Evolutionary conservation across 2,797 vertebrate genomes (phyloP).

Genomic region (Vireo griseus): DNA sequence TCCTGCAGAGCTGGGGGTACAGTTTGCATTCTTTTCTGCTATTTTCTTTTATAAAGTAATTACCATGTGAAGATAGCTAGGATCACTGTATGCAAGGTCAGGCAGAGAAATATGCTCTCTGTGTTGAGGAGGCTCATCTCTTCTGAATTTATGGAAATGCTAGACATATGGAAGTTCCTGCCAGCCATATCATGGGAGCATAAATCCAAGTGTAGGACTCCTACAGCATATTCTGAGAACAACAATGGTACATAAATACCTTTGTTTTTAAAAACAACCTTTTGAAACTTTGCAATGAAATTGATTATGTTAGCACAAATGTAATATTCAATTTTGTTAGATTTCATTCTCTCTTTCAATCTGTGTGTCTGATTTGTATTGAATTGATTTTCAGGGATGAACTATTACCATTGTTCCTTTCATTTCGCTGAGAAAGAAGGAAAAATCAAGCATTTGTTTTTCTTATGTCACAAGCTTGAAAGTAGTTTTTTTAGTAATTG

Average conservation of each 20-base stretch:
- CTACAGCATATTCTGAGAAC: not conserved
- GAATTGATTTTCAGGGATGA: not conserved
- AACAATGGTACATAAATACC: not conserved
- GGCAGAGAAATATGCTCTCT: not conserved
- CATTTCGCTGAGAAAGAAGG: not conserved
- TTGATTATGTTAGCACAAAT: not conserved
- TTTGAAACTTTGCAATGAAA: not conserved
- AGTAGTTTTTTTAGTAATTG: constrained; percentile 13
- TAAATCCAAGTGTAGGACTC: not conserved
- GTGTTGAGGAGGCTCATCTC: not conserved
- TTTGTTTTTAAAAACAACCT: not conserved
- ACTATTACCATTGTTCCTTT: not conserved
- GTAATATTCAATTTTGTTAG: not conserved
- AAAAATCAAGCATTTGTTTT: constrained; percentile 32
- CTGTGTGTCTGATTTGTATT: not conserved
- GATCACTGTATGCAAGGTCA: not conserved
- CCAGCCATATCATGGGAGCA: not conserved
- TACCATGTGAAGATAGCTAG: not conserved
- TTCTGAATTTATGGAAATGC: not conserved
- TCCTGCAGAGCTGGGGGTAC: not conserved
- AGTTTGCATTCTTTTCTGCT: constrained; percentile 8
- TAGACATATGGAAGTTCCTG: not conserved
- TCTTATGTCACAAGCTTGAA: constrained; percentile 15
- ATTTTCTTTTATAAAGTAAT: not conserved
- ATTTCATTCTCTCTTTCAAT: constrained; percentile 2